A percentile compares a stretch with the other conserved stretches of the same genome.
phyloP scores from a whole-genome alignment of 1,140 invertebrate genomes.

The Antheraea pernyi region DNA sequence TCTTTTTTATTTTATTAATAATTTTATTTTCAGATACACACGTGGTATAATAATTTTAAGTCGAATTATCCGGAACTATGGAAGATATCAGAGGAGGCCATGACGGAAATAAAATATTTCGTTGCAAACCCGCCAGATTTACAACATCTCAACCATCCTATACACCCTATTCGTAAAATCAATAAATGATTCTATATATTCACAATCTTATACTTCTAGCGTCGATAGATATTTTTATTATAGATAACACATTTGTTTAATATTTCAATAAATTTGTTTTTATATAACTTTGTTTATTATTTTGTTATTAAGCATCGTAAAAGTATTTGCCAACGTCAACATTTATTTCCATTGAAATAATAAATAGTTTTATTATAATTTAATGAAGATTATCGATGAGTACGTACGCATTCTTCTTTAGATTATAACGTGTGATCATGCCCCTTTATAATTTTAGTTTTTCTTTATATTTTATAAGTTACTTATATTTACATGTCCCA shows the following conservation, averaged over 20 bases:
- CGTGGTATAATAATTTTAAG: constrained; percentile 87
- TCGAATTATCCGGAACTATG: constrained; percentile 83
- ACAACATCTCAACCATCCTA: constrained; percentile 83
- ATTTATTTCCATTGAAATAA: background rate
- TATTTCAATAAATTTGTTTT: too few species aligned
- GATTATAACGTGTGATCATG: too few species aligned
- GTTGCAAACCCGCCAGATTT: constrained; percentile 85
- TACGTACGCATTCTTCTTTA: too few species aligned
- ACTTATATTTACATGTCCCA: too few species aligned
- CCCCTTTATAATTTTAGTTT: too few species aligned
- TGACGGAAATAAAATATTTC: constrained; percentile 83
- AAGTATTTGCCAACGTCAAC: constrained; percentile 13
- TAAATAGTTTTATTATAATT: too few species aligned
- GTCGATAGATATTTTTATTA: too few species aligned
- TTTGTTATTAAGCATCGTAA: background rate
- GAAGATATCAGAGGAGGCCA: constrained; percentile 82
- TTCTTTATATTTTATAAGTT: too few species aligned
- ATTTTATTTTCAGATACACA: constrained; percentile 71
- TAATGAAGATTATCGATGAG: too few species aligned
- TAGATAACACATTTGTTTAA: too few species aligned
- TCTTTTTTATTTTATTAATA: background rate
- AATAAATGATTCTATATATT: constrained; percentile 22
- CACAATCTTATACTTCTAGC: background rate
- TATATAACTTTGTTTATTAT: too few species aligned
- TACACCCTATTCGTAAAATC: constrained; percentile 81